Percentiles rank a stretch among this genome's conserved stretches.
These are phyloP conservation scores for Dasysyrphus tricinctus DNA, from an alignment of 2,888 invertebrate genomes.

Conservation along the genomic window DNA sequence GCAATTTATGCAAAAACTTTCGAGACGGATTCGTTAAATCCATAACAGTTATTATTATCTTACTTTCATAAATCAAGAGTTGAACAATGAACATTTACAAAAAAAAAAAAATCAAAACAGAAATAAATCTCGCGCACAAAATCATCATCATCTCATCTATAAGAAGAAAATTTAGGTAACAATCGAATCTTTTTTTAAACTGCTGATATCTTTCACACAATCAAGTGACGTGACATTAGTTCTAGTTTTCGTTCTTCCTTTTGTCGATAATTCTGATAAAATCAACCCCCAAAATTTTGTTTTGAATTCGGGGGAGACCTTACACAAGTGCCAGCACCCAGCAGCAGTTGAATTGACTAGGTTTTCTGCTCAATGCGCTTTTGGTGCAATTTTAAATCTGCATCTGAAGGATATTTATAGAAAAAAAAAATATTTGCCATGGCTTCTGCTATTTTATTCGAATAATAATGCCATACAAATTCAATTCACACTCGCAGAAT, in stretches of 20 bases:
- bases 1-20: constrained; percentile 20
- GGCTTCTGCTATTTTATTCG: constrained; percentile 33
- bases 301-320: not conserved
- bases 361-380: constrained; percentile 32
- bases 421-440: constrained; percentile 12
- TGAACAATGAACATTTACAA: not conserved
- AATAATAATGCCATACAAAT: constrained; percentile 43
- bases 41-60: not conserved
- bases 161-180: not conserved
- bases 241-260: not conserved
- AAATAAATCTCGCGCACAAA: not conserved
- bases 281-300: constrained; percentile 7
- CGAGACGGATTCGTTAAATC: not conserved
- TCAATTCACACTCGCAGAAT: constrained; percentile 36
- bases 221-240: not conserved
- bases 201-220: constrained; percentile 8
- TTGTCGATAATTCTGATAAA: not conserved
- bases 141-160: no score
- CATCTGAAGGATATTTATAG: constrained; percentile 49
- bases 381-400: constrained; percentile 39
- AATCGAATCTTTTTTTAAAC: not conserved
- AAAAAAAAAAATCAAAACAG: not conserved
- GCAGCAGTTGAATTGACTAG: constrained; percentile 16
- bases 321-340: not conserved
- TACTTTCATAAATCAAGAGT: not conserved